Evolutionary conservation across 1,140 invertebrate species (phyloP).

Genomic region (Neodiprion virginianus): DNA sequence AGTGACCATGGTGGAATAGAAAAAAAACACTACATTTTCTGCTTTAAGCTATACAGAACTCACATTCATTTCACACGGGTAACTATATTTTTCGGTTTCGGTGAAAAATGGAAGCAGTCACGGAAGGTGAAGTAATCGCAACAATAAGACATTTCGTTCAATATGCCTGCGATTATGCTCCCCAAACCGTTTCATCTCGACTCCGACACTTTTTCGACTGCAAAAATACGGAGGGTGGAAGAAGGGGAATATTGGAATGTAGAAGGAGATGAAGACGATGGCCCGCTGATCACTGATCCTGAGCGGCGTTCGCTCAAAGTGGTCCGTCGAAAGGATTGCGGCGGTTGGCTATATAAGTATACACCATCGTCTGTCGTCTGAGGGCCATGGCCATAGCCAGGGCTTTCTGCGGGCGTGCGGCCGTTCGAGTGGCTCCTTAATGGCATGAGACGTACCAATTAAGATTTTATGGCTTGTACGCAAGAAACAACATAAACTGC

Average conservation of each 20-base stretch:
- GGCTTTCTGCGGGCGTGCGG: not conserved
- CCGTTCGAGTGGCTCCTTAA: slow-evolving; percentile 12
- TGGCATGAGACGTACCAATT: slow-evolving; percentile 13
- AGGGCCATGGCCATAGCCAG: not conserved
- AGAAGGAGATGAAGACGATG: not conserved
- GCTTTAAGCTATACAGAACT: too few relatives aligned
- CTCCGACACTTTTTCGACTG: too few relatives aligned
- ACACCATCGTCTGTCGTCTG: not conserved
- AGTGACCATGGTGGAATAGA: too few relatives aligned
- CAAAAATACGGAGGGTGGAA: too few relatives aligned
- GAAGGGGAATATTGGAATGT: not conserved
- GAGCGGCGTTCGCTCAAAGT: slow-evolving; percentile 1
- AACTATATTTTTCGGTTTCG: too few relatives aligned
- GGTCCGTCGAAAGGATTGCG: not conserved
- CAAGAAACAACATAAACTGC: slow-evolving; percentile 12
- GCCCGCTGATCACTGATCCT: not conserved
- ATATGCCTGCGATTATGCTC: too few relatives aligned
- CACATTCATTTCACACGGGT: too few relatives aligned
- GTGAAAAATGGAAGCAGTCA: too few relatives aligned
- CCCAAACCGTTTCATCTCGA: too few relatives aligned
- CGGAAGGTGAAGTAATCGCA: too few relatives aligned
- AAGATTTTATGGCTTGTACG: slow-evolving; percentile 16
- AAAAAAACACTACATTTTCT: too few relatives aligned
- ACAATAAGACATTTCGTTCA: too few relatives aligned
- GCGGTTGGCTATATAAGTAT: not conserved